phyloP scores from a whole-genome alignment of 2,888 invertebrate species.

The Drosophila ustulata region DNA sequence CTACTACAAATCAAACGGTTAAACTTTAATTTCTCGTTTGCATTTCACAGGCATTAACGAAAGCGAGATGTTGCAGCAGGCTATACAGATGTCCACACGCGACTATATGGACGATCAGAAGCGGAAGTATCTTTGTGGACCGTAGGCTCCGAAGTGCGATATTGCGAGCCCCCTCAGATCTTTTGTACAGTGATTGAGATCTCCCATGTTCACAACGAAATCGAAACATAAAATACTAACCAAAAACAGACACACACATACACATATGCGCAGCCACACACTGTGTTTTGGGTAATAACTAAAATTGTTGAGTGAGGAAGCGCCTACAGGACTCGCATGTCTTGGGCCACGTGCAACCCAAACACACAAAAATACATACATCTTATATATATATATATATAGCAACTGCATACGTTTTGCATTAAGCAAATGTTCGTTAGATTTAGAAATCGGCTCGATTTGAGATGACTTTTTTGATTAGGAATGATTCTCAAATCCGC shows the following conservation, averaged over 20 bases:
- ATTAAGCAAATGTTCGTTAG: constrained; percentile 45
- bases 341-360: constrained; percentile 4
- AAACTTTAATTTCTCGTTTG: background rate
- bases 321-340: constrained; percentile 18
- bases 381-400: constrained; percentile 18
- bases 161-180: background rate
- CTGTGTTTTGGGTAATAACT: constrained; percentile 45
- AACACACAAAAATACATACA: constrained; percentile 19
- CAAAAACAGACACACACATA: constrained; percentile 34
- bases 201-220: constrained; percentile 63
- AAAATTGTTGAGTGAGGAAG: constrained; percentile 61
- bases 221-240: constrained; percentile 54
- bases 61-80: constrained; percentile 84
- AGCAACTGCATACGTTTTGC: constrained; percentile 27
- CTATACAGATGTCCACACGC: constrained; percentile 84
- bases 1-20: no score
- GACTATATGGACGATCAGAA: constrained; percentile 85
- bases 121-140: constrained; percentile 81
- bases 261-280: constrained; percentile 13
- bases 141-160: constrained; percentile 53
- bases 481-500: constrained; percentile 33
- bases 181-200: constrained; percentile 71
- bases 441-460: constrained; percentile 26
- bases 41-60: constrained; percentile 74
- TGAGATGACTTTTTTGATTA: constrained; percentile 28